Evolutionary conservation across 2,888 invertebrate species (phyloP), one percentile per base, ranked within the genome.

Genomic region (Abrostola triplasia): DNA sequence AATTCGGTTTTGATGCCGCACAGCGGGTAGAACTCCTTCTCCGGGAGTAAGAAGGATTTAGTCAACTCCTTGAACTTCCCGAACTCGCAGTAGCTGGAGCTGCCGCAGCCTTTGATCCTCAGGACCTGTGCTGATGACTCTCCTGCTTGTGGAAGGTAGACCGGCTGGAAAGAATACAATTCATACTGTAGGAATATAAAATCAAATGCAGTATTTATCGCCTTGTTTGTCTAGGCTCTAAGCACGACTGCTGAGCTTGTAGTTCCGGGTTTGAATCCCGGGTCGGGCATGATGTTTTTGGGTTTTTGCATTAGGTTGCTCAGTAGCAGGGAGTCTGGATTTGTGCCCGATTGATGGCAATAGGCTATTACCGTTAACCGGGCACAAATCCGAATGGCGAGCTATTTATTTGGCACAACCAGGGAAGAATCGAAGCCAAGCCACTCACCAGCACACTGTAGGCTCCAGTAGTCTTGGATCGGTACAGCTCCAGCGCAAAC

Each of bases 131-230:
- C 81, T 0, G 84, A 71, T 0, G 89, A 85, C 9, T 87, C 83
- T 0, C 93, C 94, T 2, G 93, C 92, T 77, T 88, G 87, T 0
- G 88, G 80, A 0, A 93, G 73, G 80, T 90, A 94, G 5, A 94
- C 82, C 0, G 94, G 92, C 94, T 94, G 90, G 0, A 88, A 88
- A 53, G 12, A 55, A 56, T 59, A 36, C 55, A 6, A 50, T 13
- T 42, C 5, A 44, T 7, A 24, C 4, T 8, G 42, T 42, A 11
- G 36, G 8, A 9, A 35, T 24, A 24, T 24, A 24, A 24, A 24
- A 1, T 24, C 24, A 24, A 24, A 24, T 2, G 4, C 4, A 24
- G 24, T 24, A 24, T 24, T 24, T 24, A n/a, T n/a, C 4, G 24
- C 24, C 24, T 24, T 24, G 1, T 4, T 24, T 1, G 24, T 24